Base-by-base conservation (phyloP, 2,888 invertebrate genomes). In the Archips xylosteana region DNA sequence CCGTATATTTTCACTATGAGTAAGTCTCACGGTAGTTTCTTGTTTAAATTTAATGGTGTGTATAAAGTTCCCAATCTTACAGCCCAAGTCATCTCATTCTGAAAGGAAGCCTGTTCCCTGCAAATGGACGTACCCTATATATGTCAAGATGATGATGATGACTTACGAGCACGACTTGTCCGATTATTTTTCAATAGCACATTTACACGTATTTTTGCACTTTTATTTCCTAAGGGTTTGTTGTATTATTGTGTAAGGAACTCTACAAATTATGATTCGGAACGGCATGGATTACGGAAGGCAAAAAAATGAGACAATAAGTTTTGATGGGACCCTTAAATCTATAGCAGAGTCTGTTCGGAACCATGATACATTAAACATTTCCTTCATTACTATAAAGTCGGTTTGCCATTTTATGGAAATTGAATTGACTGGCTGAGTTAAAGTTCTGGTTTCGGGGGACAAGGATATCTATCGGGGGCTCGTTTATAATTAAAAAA, bases 231-330 rank as follows among this genome's bases (percentile, higher is more conserved):
- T n/a, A n/a, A n/a, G n/a, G n/a, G n/a, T 49, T 49, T 54, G 51
- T 23, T 15, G 15, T 54, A 8, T 23, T 2, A 3, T 15, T 9
- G 8, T 54, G 51, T 4, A n/a, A n/a, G 34, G 64, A 64, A 64
- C 64, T 49, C 34, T 49, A 34, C 8, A 49, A 13, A 47, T 47
- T n/a, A 64, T 49, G 32, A 23, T 62, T 42, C 34, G 34, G 49
- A 64, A 49, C n/a, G 13, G 34, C 49, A 34, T 34, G 64, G 34
- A 49, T 49, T 64, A 64, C 6, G 34, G 32, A 64, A 49, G 34
- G 64, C 47, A 47, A n/a, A 47, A 23, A 63, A 64, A 49, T 63
- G 47, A 13, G 64, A 49, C 49, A 64, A 49, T 64, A 64, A 47
- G 47, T 64, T 64, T 49, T 13, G 34, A 49, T 64, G 64, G 23